A percentile compares a stretch with the other conserved stretches of the same genome.
These are phyloP conservation scores for Puffinus mauretanicus DNA, from an alignment of 2,113 vertebrate species.

Conservation along the genomic window DNA sequence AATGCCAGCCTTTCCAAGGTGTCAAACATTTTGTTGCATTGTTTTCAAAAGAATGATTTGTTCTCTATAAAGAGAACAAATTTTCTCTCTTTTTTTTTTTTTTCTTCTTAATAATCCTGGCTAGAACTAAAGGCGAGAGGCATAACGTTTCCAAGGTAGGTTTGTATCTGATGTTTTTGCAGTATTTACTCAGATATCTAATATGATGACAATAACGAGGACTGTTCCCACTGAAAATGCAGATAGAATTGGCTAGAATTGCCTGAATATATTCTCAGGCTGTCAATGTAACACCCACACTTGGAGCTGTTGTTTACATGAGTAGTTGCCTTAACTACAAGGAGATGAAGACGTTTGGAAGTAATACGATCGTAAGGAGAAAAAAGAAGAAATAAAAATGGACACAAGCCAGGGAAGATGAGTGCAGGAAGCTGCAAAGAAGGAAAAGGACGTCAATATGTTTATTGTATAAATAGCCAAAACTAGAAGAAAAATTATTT, in stretches of 20 bases:
- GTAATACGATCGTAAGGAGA: neutral
- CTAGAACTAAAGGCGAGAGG: neutral
- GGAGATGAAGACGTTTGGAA: neutral
- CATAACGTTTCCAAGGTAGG: neutral
- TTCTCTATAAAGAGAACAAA: too few relatives aligned
- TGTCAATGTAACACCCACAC: neutral
- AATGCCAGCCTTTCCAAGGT: neutral
- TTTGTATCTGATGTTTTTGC: neutral
- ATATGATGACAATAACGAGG: neutral
- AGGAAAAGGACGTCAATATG: neutral
- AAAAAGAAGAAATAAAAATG: neutral
- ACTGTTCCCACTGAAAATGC: neutral
- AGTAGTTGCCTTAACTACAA: neutral
- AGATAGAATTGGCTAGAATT: neutral
- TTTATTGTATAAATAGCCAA: neutral
- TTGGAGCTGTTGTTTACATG: neutral
- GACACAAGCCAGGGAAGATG: neutral
- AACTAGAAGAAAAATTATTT: neutral
- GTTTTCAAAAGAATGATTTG: neutral
- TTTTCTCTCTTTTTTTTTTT: too few relatives aligned
- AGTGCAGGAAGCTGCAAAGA: neutral
- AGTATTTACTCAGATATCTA: neutral
- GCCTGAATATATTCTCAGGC: neutral
- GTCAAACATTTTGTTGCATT: neutral
- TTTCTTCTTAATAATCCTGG: neutral